phyloP scores from a whole-genome alignment of 2,113 vertebrate species.

The Nothocercus nigrocapillus region DNA sequence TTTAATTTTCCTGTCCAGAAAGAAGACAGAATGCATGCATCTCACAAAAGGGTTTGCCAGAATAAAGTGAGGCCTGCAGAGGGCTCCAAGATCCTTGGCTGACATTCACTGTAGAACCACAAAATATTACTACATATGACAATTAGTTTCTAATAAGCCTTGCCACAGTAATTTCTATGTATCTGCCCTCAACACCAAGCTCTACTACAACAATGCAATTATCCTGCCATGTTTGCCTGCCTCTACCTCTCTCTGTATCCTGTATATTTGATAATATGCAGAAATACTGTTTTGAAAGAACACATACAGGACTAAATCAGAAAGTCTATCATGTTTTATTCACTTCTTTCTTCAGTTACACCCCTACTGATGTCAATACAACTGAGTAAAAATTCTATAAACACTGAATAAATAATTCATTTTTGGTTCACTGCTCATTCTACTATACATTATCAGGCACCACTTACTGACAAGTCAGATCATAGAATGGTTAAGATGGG shows the following conservation, averaged over 20 bases:
- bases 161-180: background rate
- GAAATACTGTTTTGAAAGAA: background rate
- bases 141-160: conserved; percentile 20
- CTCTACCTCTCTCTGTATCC: background rate
- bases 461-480: background rate
- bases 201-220: background rate
- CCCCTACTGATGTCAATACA: background rate
- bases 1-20: background rate
- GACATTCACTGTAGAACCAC: background rate
- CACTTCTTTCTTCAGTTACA: background rate
- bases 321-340: background rate
- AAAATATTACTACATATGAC: background rate
- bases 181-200: background rate
- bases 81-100: conserved; percentile 35
- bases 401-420: background rate
- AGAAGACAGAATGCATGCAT: background rate
- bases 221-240: background rate
- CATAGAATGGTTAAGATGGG: background rate
- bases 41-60: background rate
- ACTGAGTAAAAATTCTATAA: background rate
- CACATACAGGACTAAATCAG: background rate
- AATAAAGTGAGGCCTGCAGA: conserved; percentile 24
- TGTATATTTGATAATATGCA: background rate
- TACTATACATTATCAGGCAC: background rate
- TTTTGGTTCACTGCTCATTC: background rate